These are phyloP conservation scores for Microcebus murinus DNA, from an alignment of 2,113 vertebrate species.

Conservation along the genomic window DNA sequence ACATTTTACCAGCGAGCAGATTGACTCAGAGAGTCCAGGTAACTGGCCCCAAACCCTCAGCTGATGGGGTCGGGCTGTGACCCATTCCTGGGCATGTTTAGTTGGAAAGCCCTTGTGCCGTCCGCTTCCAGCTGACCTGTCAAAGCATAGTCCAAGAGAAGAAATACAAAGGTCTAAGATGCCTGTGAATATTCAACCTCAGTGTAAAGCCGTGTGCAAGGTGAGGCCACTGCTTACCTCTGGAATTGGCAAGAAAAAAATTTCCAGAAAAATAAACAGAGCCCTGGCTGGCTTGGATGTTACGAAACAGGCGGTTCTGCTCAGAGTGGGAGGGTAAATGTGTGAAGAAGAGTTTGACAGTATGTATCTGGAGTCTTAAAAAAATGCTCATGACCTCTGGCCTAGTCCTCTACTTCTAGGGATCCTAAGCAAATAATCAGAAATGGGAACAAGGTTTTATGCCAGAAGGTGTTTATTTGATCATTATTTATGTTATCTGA, in stretches of 20 bases:
- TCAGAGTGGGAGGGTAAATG: neutral
- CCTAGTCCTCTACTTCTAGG: neutral
- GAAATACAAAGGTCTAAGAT: neutral
- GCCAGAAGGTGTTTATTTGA: neutral
- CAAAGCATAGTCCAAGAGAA: neutral
- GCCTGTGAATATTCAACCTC: rapidly evolving
- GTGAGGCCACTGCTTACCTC: neutral
- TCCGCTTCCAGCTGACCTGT: neutral
- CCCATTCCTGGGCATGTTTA: neutral
- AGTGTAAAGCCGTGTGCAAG: neutral
- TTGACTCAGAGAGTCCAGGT: too few relatives aligned
- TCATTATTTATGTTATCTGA: rapidly evolving
- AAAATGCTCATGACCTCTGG: neutral
- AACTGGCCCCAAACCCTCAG: neutral
- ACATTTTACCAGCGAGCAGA: neutral
- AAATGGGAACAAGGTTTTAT: neutral
- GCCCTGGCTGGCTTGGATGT: neutral
- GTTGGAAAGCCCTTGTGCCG: neutral
- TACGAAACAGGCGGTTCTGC: rapidly evolving
- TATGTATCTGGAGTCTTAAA: neutral
- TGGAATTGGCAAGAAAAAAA: neutral
- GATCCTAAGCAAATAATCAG: neutral
- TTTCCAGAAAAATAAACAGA: neutral
- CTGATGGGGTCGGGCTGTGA: neutral
- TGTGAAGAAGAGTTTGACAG: too few relatives aligned